These are phyloP conservation scores for Lycocorax pyrrhopterus DNA, from an alignment of 2,113 vertebrate species.

Conservation along the genomic window DNA sequence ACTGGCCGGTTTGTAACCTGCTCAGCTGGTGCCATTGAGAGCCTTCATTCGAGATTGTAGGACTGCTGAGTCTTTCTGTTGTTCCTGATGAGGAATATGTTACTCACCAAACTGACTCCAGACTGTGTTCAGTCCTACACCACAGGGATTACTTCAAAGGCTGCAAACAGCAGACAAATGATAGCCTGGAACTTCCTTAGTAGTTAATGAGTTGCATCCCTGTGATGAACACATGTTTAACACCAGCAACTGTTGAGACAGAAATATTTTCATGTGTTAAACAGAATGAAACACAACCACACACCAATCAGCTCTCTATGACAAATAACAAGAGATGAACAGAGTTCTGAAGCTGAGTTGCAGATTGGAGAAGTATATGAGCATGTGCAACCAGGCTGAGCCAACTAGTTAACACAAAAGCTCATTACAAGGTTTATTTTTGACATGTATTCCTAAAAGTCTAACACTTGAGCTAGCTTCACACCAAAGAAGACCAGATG, in stretches of 20 bases:
- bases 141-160: neutral
- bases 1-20: neutral
- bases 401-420: neutral
- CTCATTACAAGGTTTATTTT: neutral
- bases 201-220: neutral
- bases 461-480: neutral
- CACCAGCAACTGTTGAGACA: neutral
- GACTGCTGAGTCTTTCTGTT: neutral
- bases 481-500: neutral
- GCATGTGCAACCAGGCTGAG: neutral
- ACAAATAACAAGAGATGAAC: neutral
- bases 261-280: neutral
- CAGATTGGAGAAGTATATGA: neutral
- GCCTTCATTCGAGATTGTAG: neutral
- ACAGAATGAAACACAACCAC: neutral
- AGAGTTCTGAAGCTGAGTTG: neutral
- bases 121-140: neutral
- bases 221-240: neutral
- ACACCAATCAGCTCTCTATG: neutral
- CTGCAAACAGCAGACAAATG: neutral
- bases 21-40: neutral
- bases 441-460: neutral
- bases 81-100: neutral
- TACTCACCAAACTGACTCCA: neutral
- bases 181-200: neutral